These are phyloP conservation scores for Phaetusa simplex DNA, from an alignment of 2,113 vertebrate species.

Conservation along the genomic window DNA sequence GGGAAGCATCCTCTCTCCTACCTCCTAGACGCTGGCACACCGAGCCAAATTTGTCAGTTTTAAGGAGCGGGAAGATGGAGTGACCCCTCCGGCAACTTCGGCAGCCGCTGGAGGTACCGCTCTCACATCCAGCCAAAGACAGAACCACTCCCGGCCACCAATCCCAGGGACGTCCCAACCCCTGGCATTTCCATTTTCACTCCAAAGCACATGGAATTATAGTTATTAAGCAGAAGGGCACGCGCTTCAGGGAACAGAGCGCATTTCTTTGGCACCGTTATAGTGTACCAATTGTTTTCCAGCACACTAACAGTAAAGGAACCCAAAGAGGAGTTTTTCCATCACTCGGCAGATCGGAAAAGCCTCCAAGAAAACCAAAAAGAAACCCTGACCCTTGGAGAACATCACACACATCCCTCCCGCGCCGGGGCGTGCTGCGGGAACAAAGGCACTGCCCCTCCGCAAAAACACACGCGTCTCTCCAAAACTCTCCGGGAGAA, in stretches of 20 bases:
- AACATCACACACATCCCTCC: background rate
- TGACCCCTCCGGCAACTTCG: background rate
- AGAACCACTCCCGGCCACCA: fast-evolving
- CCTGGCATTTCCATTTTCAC: background rate
- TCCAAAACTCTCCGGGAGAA: background rate
- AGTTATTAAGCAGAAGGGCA: background rate
- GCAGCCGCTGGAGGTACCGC: fast-evolving
- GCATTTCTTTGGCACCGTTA: background rate
- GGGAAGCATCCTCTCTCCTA: background rate
- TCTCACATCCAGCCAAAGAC: background rate
- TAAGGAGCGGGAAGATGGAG: background rate
- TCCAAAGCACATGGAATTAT: fast-evolving
- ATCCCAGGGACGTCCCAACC: background rate
- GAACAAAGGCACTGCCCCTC: background rate
- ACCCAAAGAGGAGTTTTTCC: conserved; percentile 23
- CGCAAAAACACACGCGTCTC: fast-evolving
- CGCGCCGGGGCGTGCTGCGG: background rate
- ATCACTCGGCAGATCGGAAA: conserved; percentile 36
- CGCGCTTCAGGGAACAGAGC: background rate
- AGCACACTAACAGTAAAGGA: background rate
- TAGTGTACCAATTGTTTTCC: background rate
- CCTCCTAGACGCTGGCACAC: background rate
- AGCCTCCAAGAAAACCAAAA: background rate
- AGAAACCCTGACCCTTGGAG: background rate
- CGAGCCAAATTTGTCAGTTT: background rate